Percentiles rank a stretch among this genome's conserved stretches.
Conservation (phyloP, 2,888 invertebrate species). For the Lepidocyrtinus sp. region DNA sequence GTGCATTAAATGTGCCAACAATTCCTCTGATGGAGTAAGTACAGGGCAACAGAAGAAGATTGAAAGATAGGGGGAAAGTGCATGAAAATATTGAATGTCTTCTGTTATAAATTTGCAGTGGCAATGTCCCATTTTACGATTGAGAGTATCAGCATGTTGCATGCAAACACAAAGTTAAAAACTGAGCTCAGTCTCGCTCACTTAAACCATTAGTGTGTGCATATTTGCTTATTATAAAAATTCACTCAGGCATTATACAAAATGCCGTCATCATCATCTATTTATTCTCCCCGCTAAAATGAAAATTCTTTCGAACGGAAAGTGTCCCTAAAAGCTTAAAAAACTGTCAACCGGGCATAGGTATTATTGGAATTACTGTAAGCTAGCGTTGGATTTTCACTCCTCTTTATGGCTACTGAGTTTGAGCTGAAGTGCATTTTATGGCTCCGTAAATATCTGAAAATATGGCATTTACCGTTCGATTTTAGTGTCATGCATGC, state of each 20-base stretch:
- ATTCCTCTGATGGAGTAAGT: not conserved
- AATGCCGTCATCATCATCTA: conserved; percentile 11
- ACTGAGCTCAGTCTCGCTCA: not conserved
- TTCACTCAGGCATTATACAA: not conserved
- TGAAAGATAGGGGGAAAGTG: not conserved
- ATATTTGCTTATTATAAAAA: conserved; percentile 12
- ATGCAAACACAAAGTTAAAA: conserved; percentile 4
- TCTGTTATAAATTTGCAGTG: not conserved
- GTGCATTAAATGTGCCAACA: not conserved
- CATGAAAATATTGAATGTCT: conserved; percentile 24
- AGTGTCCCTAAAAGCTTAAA: conserved; percentile 28
- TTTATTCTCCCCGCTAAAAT: conserved; percentile 18
- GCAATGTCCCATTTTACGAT: not conserved
- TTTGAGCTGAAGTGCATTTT: not conserved
- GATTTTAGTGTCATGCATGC: not conserved
- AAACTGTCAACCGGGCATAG: not conserved
- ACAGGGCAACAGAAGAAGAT: conserved; percentile 1
- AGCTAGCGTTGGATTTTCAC: not conserved
- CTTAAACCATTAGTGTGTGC: no score
- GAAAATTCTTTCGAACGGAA: not conserved
- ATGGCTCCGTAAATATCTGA: not conserved
- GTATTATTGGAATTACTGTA: not conserved
- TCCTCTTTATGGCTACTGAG: not conserved
- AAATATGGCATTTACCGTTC: not conserved
- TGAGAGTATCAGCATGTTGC: conserved; percentile 43